These are phyloP conservation scores for Amiota minor DNA, from an alignment of 2,888 invertebrate species.

Conservation along the genomic window DNA sequence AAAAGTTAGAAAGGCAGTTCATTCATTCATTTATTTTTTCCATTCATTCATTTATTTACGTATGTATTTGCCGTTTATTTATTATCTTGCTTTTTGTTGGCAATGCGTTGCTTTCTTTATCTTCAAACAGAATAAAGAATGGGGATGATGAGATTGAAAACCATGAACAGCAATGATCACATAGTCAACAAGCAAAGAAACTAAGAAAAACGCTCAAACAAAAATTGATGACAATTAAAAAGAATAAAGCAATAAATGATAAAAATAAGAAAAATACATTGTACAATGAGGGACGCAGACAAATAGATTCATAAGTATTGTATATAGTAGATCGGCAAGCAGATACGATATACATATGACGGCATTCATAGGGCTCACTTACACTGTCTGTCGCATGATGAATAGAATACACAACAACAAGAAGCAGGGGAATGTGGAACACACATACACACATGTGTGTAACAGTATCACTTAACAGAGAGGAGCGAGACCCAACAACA, in stretches of 20 bases:
- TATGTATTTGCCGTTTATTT: neutral
- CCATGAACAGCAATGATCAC: neutral
- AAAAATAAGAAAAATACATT: neutral
- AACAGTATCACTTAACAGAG: no score
- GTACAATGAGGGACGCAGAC: neutral
- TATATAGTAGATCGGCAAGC: neutral
- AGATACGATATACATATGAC: neutral
- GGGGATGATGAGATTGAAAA: conserved; percentile 2
- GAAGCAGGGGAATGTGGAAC: neutral
- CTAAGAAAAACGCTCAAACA: no score
- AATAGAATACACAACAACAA: neutral
- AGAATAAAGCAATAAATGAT: neutral
- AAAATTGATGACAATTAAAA: neutral
- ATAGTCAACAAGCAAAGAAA: neutral
- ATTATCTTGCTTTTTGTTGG: conserved; percentile 13
- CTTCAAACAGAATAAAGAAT: conserved; percentile 3
- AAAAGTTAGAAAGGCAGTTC: conserved; percentile 3
- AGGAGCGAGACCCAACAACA: neutral
- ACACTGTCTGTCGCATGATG: neutral
- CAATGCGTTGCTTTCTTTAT: neutral
- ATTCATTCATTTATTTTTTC: conserved; percentile 9
- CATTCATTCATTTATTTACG: conserved; percentile 15
- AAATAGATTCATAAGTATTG: neutral
- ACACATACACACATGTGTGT: neutral
- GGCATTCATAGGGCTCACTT: neutral